A percentile compares a stretch with the other conserved stretches of the same genome.
Conservation (phyloP, 2,888 invertebrate genomes). For the Chrysomela aeneicollis region DNA sequence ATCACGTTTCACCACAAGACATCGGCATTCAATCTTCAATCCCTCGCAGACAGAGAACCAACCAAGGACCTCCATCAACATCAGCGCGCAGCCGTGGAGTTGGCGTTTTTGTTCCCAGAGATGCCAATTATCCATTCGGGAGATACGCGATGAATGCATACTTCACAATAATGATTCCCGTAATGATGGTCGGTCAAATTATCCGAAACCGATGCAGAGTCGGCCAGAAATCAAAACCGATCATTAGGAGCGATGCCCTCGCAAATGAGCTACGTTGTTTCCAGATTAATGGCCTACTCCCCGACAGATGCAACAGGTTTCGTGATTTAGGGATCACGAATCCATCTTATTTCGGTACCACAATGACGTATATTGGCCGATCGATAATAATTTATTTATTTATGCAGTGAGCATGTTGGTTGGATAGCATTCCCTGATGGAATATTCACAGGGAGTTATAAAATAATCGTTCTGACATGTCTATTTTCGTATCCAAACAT, state of each 20-base stretch:
- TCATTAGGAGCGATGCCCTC: conserved; percentile 38
- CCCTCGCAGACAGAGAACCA: background rate
- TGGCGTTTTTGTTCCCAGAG: background rate
- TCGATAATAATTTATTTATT: no score
- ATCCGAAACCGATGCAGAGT: conserved; percentile 30
- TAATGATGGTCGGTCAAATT: conserved; percentile 28
- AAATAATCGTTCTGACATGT: no score
- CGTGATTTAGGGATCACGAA: conserved; percentile 10
- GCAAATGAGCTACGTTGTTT: conserved; percentile 34
- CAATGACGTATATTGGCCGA: background rate
- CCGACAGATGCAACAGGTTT: conserved; percentile 17
- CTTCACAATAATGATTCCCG: conserved; percentile 23
- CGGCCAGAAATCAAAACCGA: conserved; percentile 34
- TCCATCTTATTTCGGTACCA: background rate
- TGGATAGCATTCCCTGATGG: no score
- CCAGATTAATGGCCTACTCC: conserved; percentile 25
- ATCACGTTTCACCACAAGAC: background rate
- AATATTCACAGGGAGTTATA: no score
- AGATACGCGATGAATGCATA: conserved; percentile 23
- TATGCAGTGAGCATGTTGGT: no score
- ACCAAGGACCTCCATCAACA: background rate
- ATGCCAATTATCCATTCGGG: background rate
- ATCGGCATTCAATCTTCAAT: background rate
- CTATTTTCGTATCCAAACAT: no score
- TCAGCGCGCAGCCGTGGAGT: background rate